Conservation (phyloP, 2,113 vertebrate species). For the Phainopepla nitens region DNA sequence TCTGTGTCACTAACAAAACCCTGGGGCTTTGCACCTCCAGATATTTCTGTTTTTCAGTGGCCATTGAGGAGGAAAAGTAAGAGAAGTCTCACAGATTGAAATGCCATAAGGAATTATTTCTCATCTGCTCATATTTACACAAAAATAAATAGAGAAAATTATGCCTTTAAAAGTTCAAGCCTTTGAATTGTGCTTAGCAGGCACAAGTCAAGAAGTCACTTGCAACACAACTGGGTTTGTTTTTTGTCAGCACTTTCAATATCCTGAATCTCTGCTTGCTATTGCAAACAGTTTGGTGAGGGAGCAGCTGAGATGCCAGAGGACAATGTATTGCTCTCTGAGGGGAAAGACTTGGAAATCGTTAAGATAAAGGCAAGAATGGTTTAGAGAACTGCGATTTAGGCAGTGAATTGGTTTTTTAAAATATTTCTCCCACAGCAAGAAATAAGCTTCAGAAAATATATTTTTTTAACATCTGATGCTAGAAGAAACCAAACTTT, state of each 20-base stretch:
- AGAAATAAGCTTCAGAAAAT: not conserved
- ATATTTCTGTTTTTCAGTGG: not conserved
- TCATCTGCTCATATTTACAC: slow-evolving; percentile 6
- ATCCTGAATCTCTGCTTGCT: slow-evolving; percentile 35
- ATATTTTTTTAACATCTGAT: not conserved
- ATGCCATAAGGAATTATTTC: not conserved
- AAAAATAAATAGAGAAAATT: not conserved
- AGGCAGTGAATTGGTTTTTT: not conserved
- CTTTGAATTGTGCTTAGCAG: slow-evolving; percentile 11
- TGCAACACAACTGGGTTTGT: not conserved
- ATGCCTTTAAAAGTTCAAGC: not conserved
- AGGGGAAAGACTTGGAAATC: not conserved
- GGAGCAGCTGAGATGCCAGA: slow-evolving; percentile 14
- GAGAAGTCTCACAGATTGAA: not conserved
- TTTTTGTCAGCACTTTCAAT: slow-evolving; percentile 3
- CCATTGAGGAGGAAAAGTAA: not conserved
- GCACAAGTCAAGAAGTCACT: slow-evolving; percentile 44
- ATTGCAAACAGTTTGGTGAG: slow-evolving; percentile 1
- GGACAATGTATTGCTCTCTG: not conserved
- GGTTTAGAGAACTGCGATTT: not conserved
- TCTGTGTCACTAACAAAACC: not conserved
- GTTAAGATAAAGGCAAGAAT: not conserved
- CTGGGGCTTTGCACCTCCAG: not conserved
- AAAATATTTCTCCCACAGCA: not conserved
- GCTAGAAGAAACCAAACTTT: not conserved